Base-by-base conservation (phyloP, 1,140 invertebrate species). In the Pseudomyrmex pallidus region DNA sequence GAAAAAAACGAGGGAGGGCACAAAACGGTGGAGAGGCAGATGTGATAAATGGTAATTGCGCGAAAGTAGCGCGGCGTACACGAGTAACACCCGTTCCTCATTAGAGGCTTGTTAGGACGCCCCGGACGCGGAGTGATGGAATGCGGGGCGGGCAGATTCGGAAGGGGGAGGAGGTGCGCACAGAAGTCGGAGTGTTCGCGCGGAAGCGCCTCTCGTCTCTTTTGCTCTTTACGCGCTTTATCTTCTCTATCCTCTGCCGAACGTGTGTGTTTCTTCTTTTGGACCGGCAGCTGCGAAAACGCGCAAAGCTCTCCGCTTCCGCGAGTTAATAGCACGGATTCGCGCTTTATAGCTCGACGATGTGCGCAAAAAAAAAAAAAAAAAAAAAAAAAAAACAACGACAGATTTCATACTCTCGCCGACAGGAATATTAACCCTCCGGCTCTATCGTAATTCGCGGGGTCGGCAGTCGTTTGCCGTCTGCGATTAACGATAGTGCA, bases 11-110 rank as follows among this genome's bases (percentile, higher is more conserved):
- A 20, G 15, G 25, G 35, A 25, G 22, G 48, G 17, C 59, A 46
- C 44, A 54, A 48, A 73, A 20, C 56, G 67, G 25, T 15, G 61
- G 20, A 74, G 88, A 82, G 82, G 83, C 90, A 90, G 89, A 88
- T 86, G 88, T 91, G 91, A 92, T 93, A 89, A 88, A 93, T 92
- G 92, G 90, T 92, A 92, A 93, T 93, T 91, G 87, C 87, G 77
- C 77, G 90, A 92, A 92, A 92, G 88, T 84, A 88, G 87, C 87
- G 87, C 88, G 85, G 83, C 88, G 86, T 88, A 91, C 86, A 90
- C 86, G 89, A 90, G 82, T 90, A 88, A 92, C 92, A 93, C 89
- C 91, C 91, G 92, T 92, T 92, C 89, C 92, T 93, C 92, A 93
- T 94, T 94, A 93, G 89, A 91, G 89, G 90, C 92, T 94, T 92